Evolutionary conservation across 1,140 invertebrate species (phyloP).

Genomic region (Drosophila nannoptera): DNA sequence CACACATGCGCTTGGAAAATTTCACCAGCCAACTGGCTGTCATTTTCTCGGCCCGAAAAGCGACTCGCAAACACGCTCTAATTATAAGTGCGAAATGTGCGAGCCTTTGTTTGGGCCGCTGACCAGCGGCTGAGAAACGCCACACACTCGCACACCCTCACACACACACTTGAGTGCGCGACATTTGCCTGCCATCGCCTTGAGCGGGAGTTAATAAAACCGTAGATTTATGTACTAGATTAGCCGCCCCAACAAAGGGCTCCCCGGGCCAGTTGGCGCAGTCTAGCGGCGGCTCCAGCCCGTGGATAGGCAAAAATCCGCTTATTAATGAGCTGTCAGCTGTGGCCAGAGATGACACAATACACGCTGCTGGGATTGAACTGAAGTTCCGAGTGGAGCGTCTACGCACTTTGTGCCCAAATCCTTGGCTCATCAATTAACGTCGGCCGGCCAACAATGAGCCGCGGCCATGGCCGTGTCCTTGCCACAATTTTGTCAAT

Average conservation of each 20-base stretch:
- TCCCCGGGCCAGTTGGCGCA: too few species aligned
- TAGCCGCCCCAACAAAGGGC: conserved; percentile 62
- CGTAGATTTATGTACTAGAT: conserved; percentile 74
- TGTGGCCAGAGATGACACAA: conserved; percentile 42
- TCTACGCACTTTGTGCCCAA: conserved; percentile 10
- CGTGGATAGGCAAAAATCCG: conserved; percentile 59
- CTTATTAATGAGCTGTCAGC: conserved; percentile 73
- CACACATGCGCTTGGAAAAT: conserved; percentile 3
- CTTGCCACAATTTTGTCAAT: conserved; percentile 76
- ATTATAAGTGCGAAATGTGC: conserved; percentile 44
- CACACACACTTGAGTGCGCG: not conserved
- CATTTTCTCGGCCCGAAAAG: conserved; percentile 5
- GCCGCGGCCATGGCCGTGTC: conserved; percentile 30
- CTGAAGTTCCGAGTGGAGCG: conserved; percentile 17
- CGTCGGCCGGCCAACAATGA: conserved; percentile 33
- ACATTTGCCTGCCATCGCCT: conserved; percentile 44
- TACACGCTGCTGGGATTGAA: conserved; percentile 17
- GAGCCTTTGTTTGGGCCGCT: conserved; percentile 17
- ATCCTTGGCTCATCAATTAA: conserved; percentile 68
- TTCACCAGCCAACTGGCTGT: not conserved
- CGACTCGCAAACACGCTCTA: conserved; percentile 25
- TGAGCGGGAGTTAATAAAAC: conserved; percentile 63
- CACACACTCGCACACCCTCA: not conserved
- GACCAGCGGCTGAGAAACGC: conserved; percentile 18
- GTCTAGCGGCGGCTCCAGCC: not conserved